phyloP scores from a whole-genome alignment of 2,113 vertebrate genomes.

The Vulpes vulpes region DNA sequence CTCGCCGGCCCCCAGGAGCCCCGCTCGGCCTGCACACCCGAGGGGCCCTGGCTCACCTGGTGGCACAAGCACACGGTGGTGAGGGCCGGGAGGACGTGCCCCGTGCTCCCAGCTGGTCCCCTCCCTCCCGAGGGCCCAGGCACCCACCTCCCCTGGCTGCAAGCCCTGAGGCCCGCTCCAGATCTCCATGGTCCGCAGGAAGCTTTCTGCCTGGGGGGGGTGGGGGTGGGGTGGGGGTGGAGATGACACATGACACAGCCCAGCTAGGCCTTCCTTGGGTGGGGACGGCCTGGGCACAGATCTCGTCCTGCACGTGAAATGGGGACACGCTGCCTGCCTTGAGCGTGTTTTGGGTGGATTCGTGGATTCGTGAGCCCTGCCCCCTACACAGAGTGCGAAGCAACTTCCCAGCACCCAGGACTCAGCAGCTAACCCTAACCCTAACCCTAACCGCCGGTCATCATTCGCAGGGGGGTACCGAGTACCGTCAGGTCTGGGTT shows the following conservation, averaged over 20 bases:
- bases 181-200: not conserved
- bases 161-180: fast-evolving
- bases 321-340: fast-evolving
- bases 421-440: fast-evolving
- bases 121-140: not conserved
- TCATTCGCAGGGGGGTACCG: not conserved
- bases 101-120: fast-evolving
- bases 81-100: fast-evolving
- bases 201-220: not conserved
- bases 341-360: not conserved
- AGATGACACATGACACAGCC: fast-evolving
- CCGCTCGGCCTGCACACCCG: not conserved
- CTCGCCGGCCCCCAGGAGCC: not conserved
- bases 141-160: not conserved
- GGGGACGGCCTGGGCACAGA: not conserved
- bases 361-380: not conserved
- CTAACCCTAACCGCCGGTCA: not conserved
- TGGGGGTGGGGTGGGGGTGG: not conserved
- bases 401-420: not conserved
- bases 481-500: not conserved
- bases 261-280: not conserved
- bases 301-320: not conserved
- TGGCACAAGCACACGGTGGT: fast-evolving
- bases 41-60: not conserved
- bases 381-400: not conserved